These are phyloP conservation scores for Penelope pileata DNA, from an alignment of 2,113 vertebrate species.

Conservation along the genomic window DNA sequence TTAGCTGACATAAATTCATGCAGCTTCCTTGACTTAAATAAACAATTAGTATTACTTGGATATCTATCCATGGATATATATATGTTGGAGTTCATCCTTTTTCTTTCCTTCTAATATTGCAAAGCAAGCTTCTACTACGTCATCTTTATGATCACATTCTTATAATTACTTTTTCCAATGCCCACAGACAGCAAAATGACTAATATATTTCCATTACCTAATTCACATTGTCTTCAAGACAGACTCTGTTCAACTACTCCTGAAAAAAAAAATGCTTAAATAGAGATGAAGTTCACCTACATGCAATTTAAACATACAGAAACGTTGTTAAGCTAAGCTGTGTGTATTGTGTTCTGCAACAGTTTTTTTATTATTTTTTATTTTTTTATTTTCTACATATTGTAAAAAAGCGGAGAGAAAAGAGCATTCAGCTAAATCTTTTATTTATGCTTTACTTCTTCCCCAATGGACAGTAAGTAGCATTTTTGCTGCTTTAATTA, in stretches of 20 bases:
- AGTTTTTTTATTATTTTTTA: too few relatives aligned
- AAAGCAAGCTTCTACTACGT: not conserved
- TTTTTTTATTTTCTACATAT: not conserved
- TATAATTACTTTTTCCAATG: not conserved
- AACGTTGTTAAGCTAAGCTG: not conserved
- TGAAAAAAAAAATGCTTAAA: not conserved
- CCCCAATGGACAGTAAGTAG: not conserved
- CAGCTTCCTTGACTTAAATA: not conserved
- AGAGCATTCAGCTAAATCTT: not conserved
- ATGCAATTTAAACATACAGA: not conserved
- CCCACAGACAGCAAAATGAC: not conserved
- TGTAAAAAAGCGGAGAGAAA: not conserved
- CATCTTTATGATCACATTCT: not conserved
- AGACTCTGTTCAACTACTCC: not conserved
- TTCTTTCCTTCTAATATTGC: not conserved
- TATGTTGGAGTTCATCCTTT: not conserved
- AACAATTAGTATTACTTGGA: fast-evolving
- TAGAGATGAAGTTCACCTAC: not conserved
- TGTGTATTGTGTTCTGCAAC: not conserved
- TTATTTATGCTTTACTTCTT: not conserved
- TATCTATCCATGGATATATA: fast-evolving
- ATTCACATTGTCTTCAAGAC: not conserved
- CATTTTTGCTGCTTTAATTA: not conserved
- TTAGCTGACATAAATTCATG: not conserved
- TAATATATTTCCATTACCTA: not conserved